Base-by-base conservation (phyloP, 2,888 invertebrate species). In the Brachynemurus nebulosus region DNA sequence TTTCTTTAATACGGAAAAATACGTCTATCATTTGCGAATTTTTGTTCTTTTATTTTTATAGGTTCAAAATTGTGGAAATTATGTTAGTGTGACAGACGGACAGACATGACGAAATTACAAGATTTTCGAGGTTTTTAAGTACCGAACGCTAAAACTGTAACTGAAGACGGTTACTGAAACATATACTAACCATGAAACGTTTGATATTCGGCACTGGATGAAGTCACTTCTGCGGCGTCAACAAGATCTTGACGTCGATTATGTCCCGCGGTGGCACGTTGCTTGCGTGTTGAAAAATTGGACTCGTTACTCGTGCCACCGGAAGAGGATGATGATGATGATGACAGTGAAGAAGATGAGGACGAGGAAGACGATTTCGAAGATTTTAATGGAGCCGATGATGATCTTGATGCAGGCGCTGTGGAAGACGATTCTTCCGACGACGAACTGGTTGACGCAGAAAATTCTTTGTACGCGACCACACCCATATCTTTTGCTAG, bases 391-490 rank as follows among this genome's bases (percentile, higher is more conserved):
- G n/a, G n/a, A 7, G n/a, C 5, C 8, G 17, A 18, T 37, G 16
- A 37, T 19, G 18, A 4, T 37, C 17, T 16, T 38, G 11, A 14
- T 11, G 17, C 9, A 21, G n/a, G 21, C n/a, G 12, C 8, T 16
- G 19, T 21, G 4, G 21, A 21, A 39, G 6, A 39, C 14, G 11
- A 12, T 34, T 27, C 20, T 11, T 42, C 42, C 11, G 25, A 25
- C 14, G 42, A 33, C 3, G 18, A 18, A 14, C 34, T 27, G 4
- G 35, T 14, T 1, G 42, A 42, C 21, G 42, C 42, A 8, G 42
- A 42, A 27, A 42, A 42, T 18, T 38, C 44, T 17, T 44, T 38
- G 20, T 44, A 44, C n/a, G 19, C 38, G 4, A 35, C 38, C 3
- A 20, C 44, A 12, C 44, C 44, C 37, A 44, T 44, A 19, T 19